Base-by-base conservation (phyloP, 2,113 vertebrate species). In the Ptilorrhoa leucosticta region DNA sequence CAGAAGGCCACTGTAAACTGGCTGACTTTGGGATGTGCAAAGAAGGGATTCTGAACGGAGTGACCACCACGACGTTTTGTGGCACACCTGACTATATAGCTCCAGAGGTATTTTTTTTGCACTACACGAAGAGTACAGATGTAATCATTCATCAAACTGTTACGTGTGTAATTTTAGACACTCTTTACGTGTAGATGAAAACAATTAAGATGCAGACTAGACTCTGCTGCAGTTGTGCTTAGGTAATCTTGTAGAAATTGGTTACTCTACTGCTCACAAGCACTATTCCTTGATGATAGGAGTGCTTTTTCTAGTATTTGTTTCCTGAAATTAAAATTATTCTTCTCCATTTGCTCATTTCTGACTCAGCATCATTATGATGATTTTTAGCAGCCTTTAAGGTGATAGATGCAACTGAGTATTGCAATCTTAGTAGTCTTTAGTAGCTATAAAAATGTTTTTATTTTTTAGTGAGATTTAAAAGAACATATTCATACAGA, bases 1-100 rank as follows among this genome's bases (percentile, higher is more conserved):
- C 99, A 48, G 99, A 99, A 97, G 99, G 99, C 69, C 99, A 99
- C 97, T 99, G 99, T 97, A 99, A 99, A 96, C 98, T 99, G 95
- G 99, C 99, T 27, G 99, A 99, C 96, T 99, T 99, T 53, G 99
- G 99, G 35, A 99, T 99, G 99, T 99, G 99, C 95, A 99, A 99
- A 92, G 99, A 99, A 96, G 99, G 99, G 53, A 99, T 99, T 97
- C 98, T 99, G 92, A 99, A 99, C 8, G 99, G 99, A 12, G 99
- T 99, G 76, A 99, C 99, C 11, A 99, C 99, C 82, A 99, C 99
- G 73, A 99, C 99, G 4, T 99, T 99, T 98, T 99, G 99, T 68
- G 99, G 99, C 90, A 99, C 99, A 8, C 99, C 99, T 10, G 99
- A 99, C 97, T 99, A 99, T 96, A 99, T 99, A 58, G 99, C 99